phyloP scores from a whole-genome alignment of 2,797 vertebrate genomes.

The Heterohyrax brucei region DNA sequence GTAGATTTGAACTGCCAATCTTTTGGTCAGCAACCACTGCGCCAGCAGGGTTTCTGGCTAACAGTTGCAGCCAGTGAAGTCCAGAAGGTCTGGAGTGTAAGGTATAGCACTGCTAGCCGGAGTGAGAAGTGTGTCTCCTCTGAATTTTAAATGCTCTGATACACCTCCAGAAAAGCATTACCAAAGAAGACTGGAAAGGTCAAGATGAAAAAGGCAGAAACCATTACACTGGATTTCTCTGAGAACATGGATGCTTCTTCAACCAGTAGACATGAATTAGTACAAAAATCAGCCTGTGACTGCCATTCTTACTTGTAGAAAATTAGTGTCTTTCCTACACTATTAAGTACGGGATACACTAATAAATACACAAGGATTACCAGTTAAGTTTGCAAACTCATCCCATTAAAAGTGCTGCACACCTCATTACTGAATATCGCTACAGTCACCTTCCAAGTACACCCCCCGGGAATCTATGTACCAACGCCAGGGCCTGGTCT shows the following conservation, averaged over 20 bases:
- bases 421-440: too few species aligned
- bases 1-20: too few species aligned
- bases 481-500: too few species aligned
- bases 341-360: constrained; percentile 49
- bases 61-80: neutral
- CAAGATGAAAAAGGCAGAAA: constrained; percentile 30
- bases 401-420: too few species aligned
- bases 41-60: too few species aligned
- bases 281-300: constrained; percentile 1
- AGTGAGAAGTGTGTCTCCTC: neutral
- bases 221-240: neutral
- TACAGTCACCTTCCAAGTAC: too few species aligned
- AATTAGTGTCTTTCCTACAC: constrained; percentile 34
- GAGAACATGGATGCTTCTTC: neutral
- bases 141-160: neutral
- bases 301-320: constrained; percentile 70
- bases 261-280: neutral
- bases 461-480: too few species aligned
- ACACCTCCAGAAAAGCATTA: constrained; percentile 11
- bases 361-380: neutral
- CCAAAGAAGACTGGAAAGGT: neutral
- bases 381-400: too few species aligned
- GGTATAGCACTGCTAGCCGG: neutral
- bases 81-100: neutral
- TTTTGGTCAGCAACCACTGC: too few species aligned